Percentiles rank a stretch among this genome's conserved stretches.
phyloP scores from a whole-genome alignment of 2,797 vertebrate species.

The Florisuga fusca region DNA sequence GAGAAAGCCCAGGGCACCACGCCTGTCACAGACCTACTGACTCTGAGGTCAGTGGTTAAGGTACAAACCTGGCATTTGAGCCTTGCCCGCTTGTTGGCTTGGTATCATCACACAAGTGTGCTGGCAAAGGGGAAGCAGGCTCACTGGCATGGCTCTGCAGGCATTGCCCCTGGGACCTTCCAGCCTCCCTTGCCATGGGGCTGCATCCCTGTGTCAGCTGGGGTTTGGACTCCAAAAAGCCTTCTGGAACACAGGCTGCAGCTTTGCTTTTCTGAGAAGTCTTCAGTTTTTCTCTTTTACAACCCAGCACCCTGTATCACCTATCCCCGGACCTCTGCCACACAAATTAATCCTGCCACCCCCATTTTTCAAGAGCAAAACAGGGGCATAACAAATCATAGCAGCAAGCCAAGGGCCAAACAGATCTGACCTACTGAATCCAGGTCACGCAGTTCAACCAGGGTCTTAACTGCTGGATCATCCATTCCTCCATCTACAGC shows the following conservation, averaged over 20 bases:
- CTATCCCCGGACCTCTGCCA: background rate
- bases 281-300: background rate
- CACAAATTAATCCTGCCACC: background rate
- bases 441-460: background rate
- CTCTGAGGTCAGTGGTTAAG: rapidly evolving
- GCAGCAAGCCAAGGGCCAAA: background rate
- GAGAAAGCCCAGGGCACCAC: background rate
- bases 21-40: background rate
- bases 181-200: background rate
- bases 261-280: background rate
- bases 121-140: background rate
- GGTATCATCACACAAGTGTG: rapidly evolving
- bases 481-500: slow-evolving; percentile 37
- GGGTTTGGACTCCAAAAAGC: background rate
- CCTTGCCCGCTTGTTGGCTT: rapidly evolving
- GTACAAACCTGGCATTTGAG: background rate
- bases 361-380: background rate
- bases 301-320: background rate
- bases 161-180: background rate
- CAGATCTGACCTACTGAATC: slow-evolving; percentile 53
- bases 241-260: background rate
- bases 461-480: slow-evolving; percentile 35
- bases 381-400: slow-evolving; percentile 37
- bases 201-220: background rate
- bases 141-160: background rate